Conservation (phyloP, 2,888 invertebrate species). For the Fissipunctia ypsillon region DNA sequence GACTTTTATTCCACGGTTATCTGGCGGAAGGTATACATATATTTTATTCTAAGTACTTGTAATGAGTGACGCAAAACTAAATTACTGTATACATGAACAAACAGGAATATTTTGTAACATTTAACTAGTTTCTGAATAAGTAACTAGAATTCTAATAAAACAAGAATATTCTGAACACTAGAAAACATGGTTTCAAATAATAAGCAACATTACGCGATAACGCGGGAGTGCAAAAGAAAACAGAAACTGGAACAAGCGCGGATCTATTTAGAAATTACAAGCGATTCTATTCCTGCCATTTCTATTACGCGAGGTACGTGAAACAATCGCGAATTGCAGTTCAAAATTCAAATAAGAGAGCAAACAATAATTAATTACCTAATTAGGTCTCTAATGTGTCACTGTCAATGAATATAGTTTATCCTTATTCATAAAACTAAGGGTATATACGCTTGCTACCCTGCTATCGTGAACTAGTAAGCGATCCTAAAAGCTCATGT, state of each 20-base stretch:
- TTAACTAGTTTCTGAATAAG: neutral
- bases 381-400: neutral
- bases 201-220: neutral
- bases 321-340: no score
- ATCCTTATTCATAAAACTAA: neutral
- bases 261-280: neutral
- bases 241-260: neutral
- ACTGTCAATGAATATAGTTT: neutral
- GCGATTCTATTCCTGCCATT: neutral
- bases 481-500: constrained; percentile 24
- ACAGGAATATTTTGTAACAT: neutral
- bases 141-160: neutral
- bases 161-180: neutral
- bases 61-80: constrained; percentile 61
- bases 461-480: constrained; percentile 4
- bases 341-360: no score
- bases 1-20: no score
- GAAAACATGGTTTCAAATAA: neutral
- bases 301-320: no score
- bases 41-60: constrained; percentile 35
- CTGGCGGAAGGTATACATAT: no score
- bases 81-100: constrained; percentile 42
- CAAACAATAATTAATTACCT: no score
- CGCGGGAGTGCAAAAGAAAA: no score
- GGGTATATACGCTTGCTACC: neutral